These are phyloP conservation scores for Pteria penguin DNA, from an alignment of 2,888 invertebrate genomes.

Conservation along the genomic window DNA sequence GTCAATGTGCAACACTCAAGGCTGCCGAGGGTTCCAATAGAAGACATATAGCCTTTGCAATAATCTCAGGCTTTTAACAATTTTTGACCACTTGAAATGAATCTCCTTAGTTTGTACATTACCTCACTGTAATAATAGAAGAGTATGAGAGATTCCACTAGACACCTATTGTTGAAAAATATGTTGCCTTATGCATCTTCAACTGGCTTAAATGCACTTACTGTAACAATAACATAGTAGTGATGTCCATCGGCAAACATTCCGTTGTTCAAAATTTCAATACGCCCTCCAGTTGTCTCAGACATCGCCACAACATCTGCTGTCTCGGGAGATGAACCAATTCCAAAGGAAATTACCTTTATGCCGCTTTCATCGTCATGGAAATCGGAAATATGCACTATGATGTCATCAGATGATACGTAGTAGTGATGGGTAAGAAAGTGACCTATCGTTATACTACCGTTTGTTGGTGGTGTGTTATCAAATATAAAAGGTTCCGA, in stretches of 20 bases:
- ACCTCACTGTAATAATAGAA: no score
- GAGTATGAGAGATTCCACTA: no score
- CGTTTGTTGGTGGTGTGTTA: slow-evolving; percentile 12
- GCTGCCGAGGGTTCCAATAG: no score
- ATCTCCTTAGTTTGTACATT: no score
- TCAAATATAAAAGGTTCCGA: slow-evolving; percentile 11
- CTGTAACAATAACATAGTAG: slow-evolving; percentile 13
- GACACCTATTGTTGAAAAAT: no score
- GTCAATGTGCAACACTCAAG: no score
- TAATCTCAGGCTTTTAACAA: no score
- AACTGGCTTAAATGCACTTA: slow-evolving; percentile 13
- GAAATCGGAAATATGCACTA: slow-evolving; percentile 12
- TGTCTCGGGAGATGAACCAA: slow-evolving; percentile 12
- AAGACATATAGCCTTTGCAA: no score
- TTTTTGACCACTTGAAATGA: no score
- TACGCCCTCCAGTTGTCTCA: not conserved
- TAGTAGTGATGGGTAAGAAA: not conserved
- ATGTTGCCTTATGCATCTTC: no score
- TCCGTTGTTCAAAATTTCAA: not conserved
- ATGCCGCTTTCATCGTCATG: slow-evolving; percentile 30
- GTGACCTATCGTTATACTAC: slow-evolving; percentile 2
- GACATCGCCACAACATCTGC: slow-evolving; percentile 12
- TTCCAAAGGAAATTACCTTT: slow-evolving; percentile 8
- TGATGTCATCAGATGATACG: not conserved
- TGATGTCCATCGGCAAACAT: slow-evolving; percentile 12